Percentiles rank a stretch among this genome's conserved stretches.
These are phyloP conservation scores for Ophioninae sp. DNA, from an alignment of 2,888 invertebrate species.

Conservation along the genomic window DNA sequence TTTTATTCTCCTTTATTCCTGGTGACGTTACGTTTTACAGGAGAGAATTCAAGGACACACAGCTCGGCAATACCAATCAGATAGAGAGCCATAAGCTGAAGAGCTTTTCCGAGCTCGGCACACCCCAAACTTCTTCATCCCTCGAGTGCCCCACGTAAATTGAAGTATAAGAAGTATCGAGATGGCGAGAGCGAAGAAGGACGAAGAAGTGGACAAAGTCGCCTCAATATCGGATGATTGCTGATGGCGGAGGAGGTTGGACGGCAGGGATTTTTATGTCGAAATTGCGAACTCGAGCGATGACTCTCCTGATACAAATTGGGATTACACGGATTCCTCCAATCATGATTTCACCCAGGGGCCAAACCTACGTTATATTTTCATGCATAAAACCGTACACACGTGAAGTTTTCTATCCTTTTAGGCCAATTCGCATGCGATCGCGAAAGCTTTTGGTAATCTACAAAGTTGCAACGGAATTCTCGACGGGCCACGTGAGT, in stretches of 20 bases:
- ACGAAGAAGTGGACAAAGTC: constrained; percentile 41
- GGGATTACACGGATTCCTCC: constrained; percentile 44
- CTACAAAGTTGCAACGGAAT: constrained; percentile 44
- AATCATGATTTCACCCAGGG: constrained; percentile 5
- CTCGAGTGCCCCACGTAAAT: constrained; percentile 61
- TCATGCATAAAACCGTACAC: constrained; percentile 27
- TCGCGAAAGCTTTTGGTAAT: constrained; percentile 36
- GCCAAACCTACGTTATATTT: not conserved
- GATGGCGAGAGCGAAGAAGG: constrained; percentile 26
- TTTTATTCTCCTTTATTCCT: constrained; percentile 17
- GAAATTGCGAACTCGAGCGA: constrained; percentile 32
- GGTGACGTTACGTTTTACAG: not conserved
- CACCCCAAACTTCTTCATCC: constrained; percentile 61
- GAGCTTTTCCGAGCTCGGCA: constrained; percentile 49
- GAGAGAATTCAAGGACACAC: not conserved
- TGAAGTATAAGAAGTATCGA: constrained; percentile 58
- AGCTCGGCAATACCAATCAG: constrained; percentile 56
- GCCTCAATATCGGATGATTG: constrained; percentile 60
- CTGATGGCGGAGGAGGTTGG: constrained; percentile 55
- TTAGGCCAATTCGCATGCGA: constrained; percentile 46
- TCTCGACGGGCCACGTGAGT: constrained; percentile 25
- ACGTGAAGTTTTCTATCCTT: constrained; percentile 40
- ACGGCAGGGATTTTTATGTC: constrained; percentile 51
- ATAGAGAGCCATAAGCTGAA: constrained; percentile 45
- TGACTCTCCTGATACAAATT: constrained; percentile 32